Evolutionary conservation across 2,888 invertebrate genomes (phyloP).

Genomic region (Anaspis maculata): DNA sequence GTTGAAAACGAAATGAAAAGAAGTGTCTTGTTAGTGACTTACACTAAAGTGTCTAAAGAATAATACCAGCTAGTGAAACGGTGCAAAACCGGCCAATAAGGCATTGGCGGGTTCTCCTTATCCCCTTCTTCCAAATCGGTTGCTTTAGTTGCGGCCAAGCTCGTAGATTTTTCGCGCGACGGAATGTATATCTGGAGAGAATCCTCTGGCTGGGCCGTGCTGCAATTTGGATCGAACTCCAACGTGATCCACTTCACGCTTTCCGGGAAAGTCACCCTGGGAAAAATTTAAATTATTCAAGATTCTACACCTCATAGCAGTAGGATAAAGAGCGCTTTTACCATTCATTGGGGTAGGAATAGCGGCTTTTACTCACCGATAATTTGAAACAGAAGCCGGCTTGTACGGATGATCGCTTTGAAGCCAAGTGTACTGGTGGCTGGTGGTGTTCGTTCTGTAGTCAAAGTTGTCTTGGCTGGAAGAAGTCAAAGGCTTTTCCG

Average conservation of each 20-base stretch:
- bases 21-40: not conserved
- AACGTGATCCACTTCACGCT: conserved; percentile 86
- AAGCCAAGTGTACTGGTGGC: conserved; percentile 81
- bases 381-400: conserved; percentile 76
- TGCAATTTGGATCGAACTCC: conserved; percentile 87
- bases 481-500: conserved; percentile 29
- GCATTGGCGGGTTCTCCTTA: conserved; percentile 34
- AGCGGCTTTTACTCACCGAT: conserved; percentile 53
- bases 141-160: conserved; percentile 17
- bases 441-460: conserved; percentile 52
- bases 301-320: not conserved
- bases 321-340: too few species aligned
- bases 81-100: conserved; percentile 58
- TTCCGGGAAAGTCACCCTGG: conserved; percentile 77
- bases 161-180: conserved; percentile 31
- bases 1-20: not conserved
- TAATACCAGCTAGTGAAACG: conserved; percentile 51
- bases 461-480: conserved; percentile 27
- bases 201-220: conserved; percentile 91
- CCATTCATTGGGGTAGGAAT: too few species aligned
- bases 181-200: conserved; percentile 67
- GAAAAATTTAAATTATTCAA: conserved; percentile 4
- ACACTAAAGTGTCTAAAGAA: not conserved
- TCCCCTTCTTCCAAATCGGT: conserved; percentile 30
- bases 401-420: conserved; percentile 98